Evolutionary conservation across 1,140 invertebrate genomes (phyloP).

Genomic region (Lutraria rhynchaena): DNA sequence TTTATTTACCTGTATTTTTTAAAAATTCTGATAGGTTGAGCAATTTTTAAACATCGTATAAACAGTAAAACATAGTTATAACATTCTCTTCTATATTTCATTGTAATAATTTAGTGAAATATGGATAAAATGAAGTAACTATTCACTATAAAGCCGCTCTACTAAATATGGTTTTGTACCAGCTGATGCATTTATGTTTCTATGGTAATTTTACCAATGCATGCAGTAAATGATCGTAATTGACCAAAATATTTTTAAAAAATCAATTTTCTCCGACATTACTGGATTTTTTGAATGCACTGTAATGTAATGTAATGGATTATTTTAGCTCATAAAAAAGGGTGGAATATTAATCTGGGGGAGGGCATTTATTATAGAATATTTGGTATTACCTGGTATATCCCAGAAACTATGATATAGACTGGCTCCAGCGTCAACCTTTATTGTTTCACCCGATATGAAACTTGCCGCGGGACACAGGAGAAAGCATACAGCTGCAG

Average conservation of each 20-base stretch:
- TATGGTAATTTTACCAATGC: neutral
- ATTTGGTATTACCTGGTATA: conserved; percentile 76
- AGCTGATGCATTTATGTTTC: no score
- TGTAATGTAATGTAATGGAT: neutral
- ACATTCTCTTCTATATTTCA: neutral
- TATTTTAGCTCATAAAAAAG: neutral
- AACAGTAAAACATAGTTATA: neutral
- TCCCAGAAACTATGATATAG: conserved; percentile 70
- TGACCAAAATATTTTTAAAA: no score
- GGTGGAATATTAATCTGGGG: no score
- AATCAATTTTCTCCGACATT: neutral
- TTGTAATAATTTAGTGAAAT: neutral
- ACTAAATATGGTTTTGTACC: no score
- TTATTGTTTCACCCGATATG: conserved; percentile 83
- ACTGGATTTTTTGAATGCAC: neutral
- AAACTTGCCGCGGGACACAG: conserved; percentile 83
- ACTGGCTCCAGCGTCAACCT: conserved; percentile 82
- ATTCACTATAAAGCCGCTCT: no score
- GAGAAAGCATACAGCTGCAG: conserved; percentile 83
- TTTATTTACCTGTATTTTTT: no score
- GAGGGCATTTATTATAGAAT: no score
- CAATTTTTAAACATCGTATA: neutral
- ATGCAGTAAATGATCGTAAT: neutral
- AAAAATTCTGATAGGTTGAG: neutral
- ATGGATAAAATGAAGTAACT: no score